phyloP scores from a whole-genome alignment of 2,113 vertebrate species.

The Montifringilla adamsi region DNA sequence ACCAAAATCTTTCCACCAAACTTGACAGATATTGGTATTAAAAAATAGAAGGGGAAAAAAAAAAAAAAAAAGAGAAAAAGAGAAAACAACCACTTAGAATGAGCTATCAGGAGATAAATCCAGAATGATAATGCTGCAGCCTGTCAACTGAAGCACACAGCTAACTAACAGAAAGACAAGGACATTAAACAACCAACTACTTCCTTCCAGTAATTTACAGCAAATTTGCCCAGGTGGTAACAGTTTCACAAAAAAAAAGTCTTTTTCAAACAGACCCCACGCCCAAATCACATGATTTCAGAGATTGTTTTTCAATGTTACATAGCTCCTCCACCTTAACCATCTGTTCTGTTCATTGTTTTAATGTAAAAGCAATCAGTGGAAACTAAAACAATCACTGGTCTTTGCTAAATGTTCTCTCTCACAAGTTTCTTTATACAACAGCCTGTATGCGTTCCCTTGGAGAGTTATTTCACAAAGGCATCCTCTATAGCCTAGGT shows the following conservation, averaged over 20 bases:
- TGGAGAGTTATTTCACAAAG: neutral
- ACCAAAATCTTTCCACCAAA: neutral
- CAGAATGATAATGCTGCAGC: neutral
- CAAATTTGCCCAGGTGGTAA: neutral
- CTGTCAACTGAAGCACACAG: neutral
- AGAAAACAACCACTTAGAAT: neutral
- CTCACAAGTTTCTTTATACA: neutral
- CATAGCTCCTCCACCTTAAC: neutral
- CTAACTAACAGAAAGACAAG: neutral
- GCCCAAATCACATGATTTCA: neutral
- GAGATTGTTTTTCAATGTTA: neutral
- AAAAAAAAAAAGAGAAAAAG: neutral
- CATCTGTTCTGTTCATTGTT: slow-evolving; percentile 10
- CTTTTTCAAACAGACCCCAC: neutral
- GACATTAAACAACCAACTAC: neutral
- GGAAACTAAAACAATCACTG: neutral
- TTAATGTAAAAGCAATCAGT: neutral
- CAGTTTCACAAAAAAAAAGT: neutral
- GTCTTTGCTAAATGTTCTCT: neutral
- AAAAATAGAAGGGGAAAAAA: neutral
- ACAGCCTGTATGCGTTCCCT: neutral
- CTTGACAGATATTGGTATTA: neutral
- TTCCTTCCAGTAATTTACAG: neutral
- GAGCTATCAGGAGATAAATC: neutral
- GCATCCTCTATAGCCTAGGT: neutral